phyloP scores from a whole-genome alignment of 2,113 vertebrate genomes.

The Vimba vimba region DNA sequence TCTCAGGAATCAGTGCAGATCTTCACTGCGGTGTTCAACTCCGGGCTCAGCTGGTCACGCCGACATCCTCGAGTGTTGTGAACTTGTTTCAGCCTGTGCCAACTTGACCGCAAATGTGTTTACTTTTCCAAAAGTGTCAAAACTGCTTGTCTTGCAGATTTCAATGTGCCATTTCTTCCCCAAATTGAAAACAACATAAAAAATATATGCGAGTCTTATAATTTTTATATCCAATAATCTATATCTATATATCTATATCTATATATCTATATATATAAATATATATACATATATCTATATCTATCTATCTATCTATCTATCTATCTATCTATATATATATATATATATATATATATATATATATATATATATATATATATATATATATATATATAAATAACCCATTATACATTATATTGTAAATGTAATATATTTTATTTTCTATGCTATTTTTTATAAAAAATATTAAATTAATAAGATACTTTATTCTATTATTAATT shows the following conservation, averaged over 20 bases:
- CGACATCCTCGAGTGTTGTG: constrained; percentile 1
- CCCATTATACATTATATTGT: neutral
- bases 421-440: too few species aligned
- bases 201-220: neutral
- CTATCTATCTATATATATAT: neutral
- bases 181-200: neutral
- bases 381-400: neutral
- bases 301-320: too few species aligned
- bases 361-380: too few species aligned
- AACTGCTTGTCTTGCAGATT: constrained; percentile 20
- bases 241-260: too few species aligned
- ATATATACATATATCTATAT: too few species aligned
- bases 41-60: neutral
- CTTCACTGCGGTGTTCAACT: neutral
- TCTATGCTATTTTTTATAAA: neutral
- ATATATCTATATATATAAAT: too few species aligned
- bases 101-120: constrained; percentile 15
- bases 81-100: neutral
- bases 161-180: neutral
- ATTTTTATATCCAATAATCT: neutral
- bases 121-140: neutral
- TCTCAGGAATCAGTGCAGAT: neutral
- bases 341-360: too few species aligned
- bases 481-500: neutral
- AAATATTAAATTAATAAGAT: neutral